phyloP scores from a whole-genome alignment of 2,888 invertebrate genomes.

The Agrotis puta region DNA sequence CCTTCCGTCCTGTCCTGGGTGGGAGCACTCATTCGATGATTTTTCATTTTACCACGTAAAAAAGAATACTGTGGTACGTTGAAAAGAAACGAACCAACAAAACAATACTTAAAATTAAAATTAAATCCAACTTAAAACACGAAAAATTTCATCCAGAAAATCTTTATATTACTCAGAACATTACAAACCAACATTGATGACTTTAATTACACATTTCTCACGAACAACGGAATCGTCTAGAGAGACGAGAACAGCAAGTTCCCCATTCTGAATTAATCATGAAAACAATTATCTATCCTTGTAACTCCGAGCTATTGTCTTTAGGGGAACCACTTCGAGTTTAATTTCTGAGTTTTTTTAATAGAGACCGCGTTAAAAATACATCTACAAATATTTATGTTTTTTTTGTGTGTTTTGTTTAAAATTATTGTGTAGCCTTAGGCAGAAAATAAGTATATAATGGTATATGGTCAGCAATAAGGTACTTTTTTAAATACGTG shows the following conservation, averaged over 20 bases:
- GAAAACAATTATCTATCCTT: constrained; percentile 84
- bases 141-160: neutral
- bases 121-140: neutral
- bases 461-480: constrained; percentile 12
- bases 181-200: constrained; percentile 22
- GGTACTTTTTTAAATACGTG: constrained; percentile 13
- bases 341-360: constrained; percentile 52
- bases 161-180: neutral
- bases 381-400: constrained; percentile 51
- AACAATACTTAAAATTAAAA: no score
- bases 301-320: constrained; percentile 77
- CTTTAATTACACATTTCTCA: constrained; percentile 33
- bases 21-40: no score
- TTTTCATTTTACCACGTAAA: no score
- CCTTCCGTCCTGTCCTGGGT: no score
- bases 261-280: constrained; percentile 82
- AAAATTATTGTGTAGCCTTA: constrained; percentile 25
- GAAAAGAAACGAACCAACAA: no score
- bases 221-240: constrained; percentile 26
- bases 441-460: constrained; percentile 12
- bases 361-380: constrained; percentile 58
- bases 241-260: constrained; percentile 52
- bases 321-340: constrained; percentile 41
- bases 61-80: no score
- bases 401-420: constrained; percentile 21